Base-by-base conservation (phyloP, 2,113 vertebrate species). In the Sakesphorus luctuosus region DNA sequence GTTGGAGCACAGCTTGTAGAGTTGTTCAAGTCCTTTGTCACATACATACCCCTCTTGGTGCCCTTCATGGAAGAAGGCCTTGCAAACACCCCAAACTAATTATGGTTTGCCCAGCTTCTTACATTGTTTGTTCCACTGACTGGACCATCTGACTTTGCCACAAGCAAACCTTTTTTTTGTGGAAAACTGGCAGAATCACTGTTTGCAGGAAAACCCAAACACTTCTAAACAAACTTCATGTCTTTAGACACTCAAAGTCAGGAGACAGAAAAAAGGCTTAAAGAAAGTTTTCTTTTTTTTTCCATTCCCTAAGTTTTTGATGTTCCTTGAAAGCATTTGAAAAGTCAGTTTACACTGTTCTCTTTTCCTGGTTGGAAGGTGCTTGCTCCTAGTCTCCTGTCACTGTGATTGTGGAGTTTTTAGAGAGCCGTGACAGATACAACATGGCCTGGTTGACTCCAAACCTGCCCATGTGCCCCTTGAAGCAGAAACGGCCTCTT, bases 211-310 rank as follows among this genome's bases (percentile, higher is more conserved):
- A 89, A 94, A 88, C 21, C n/a, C 80, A 89, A 86, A 84, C 19
- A 43, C 80, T 84, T 89, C 21, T 66, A 77, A 88, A 90, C 53
- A 92, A 90, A 82, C 5, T 1, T 47, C 6, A 58, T 38, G 6
- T 92, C 74, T 78, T 68, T 66, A 69, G 80, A 84, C 59, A 66
- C 49, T 87, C 46, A 33, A 89, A 84, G 76, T 66, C 55, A 69
- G 38, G 9, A 80, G 80, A 73, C n/a, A 87, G 80, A 94, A 89
- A 47, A 96, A 89, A 93, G 47, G 33, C 73, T 93, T 87, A 78
- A 84, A 93, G 56, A 91, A 11, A 61, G n/a, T 13, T 36, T 21
- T 47, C 36, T 43, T 86, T 83, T 29, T 80, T 69, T 33, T 79
- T 49, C 47, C 26, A 52, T 8, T 87, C 52, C 52, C 56, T 68